phyloP scores from a whole-genome alignment of 64 coral and sea anemone genomes.

The Trachythela sp. region DNA sequence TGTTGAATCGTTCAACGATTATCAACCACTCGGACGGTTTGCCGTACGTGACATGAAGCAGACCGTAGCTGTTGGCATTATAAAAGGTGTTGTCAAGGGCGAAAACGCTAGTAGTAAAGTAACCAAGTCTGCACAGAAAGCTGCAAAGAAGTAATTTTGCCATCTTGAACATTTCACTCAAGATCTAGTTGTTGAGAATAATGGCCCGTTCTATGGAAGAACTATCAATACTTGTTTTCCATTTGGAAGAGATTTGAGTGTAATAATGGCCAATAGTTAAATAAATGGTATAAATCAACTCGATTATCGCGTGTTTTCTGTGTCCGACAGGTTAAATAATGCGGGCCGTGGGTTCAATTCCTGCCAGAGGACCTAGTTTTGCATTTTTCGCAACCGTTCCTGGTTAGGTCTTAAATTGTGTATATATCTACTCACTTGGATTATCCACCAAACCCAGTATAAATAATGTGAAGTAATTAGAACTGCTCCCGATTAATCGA shows the following conservation, averaged over 20 bases:
- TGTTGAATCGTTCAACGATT: conserved; percentile 58
- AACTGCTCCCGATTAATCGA: too few relatives aligned
- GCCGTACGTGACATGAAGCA: conserved; percentile 99
- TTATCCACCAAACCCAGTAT: too few relatives aligned
- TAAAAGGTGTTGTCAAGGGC: conserved; percentile 54
- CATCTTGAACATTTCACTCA: background rate
- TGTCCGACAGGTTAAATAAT: too few relatives aligned
- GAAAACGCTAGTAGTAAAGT: conserved; percentile 40
- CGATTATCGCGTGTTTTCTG: background rate
- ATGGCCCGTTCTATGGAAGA: background rate
- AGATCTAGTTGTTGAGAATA: background rate
- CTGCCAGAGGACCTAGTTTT: too few relatives aligned
- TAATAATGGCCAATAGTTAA: background rate
- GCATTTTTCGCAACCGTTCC: too few relatives aligned
- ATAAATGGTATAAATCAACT: background rate
- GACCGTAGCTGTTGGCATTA: conserved; percentile 92
- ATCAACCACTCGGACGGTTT: conserved; percentile 81
- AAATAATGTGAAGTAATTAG: too few relatives aligned
- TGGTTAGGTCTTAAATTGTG: too few relatives aligned
- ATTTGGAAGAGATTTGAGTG: background rate
- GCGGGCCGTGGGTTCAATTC: too few relatives aligned
- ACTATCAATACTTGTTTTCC: background rate
- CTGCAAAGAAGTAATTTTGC: conserved; percentile 50
- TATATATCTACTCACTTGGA: too few relatives aligned
- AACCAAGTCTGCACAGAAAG: conserved; percentile 85